Conservation (phyloP, 2,888 invertebrate species). For the Anaspis maculata region DNA sequence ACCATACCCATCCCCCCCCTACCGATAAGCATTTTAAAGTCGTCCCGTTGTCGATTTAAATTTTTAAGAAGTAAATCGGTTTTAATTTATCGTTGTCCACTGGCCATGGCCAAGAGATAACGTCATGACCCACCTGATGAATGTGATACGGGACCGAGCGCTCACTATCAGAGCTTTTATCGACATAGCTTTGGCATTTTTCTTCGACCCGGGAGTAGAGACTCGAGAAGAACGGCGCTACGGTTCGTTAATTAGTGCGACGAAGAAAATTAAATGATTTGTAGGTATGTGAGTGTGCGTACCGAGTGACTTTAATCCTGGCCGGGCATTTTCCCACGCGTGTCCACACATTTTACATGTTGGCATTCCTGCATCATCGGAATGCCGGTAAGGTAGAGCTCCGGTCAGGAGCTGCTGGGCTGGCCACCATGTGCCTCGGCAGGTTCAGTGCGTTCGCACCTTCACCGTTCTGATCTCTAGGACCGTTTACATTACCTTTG, state of each 20-base stretch:
- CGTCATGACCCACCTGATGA: no score
- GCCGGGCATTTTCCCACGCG: conserved; percentile 29
- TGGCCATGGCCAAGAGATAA: no score
- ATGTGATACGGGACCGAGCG: conserved; percentile 8
- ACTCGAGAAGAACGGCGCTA: conserved; percentile 8
- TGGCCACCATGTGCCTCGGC: neutral
- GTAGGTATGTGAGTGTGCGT: conserved; percentile 15
- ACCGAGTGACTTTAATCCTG: conserved; percentile 26
- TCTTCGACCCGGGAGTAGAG: conserved; percentile 5
- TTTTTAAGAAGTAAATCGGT: no score
- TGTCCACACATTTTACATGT: conserved; percentile 26
- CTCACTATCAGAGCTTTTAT: conserved; percentile 14
- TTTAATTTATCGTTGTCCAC: no score
- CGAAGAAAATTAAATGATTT: conserved; percentile 27
- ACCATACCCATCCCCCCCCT: no score
- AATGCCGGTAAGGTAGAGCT: conserved; percentile 26
- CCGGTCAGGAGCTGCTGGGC: conserved; percentile 3
- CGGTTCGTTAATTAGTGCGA: conserved; percentile 15
- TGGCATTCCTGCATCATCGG: conserved; percentile 28
- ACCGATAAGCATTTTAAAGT: no score
- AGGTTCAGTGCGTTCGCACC: no score
- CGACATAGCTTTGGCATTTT: conserved; percentile 16
- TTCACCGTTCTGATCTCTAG: no score
- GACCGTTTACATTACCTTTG: no score
- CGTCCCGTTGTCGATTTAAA: no score